Percentiles rank a stretch among this genome's conserved stretches.
These are phyloP conservation scores for Oscheius onirici DNA, from an alignment of 2,888 invertebrate genomes.

Conservation along the genomic window DNA sequence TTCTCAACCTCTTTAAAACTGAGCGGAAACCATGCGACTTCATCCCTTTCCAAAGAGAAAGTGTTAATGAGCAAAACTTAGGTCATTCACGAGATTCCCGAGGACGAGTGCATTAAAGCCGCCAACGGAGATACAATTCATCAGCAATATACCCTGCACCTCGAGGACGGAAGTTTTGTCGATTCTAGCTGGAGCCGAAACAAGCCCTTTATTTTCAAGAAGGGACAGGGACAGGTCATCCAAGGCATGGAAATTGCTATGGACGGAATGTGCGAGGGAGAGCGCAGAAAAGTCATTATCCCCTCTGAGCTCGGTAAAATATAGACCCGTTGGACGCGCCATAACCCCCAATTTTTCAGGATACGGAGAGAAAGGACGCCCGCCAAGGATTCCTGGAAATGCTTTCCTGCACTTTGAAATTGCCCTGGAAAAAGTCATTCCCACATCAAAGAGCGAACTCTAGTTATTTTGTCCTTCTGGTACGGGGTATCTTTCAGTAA, in stretches of 20 bases:
- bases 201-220: conserved; percentile 67
- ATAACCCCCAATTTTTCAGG: conserved; percentile 38
- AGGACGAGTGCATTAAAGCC: conserved; percentile 59
- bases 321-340: not conserved
- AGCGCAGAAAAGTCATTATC: conserved; percentile 64
- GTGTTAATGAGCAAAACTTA: conserved; percentile 7
- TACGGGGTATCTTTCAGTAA: conserved; percentile 13
- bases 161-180: conserved; percentile 68
- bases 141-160: conserved; percentile 68
- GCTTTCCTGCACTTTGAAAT: conserved; percentile 69
- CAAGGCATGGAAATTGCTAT: conserved; percentile 69
- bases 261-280: conserved; percentile 70
- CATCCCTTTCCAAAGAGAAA: too few species aligned
- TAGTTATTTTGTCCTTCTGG: conserved; percentile 24
- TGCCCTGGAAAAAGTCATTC: conserved; percentile 61
- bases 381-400: conserved; percentile 65
- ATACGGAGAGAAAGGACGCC: conserved; percentile 68
- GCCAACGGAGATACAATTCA: conserved; percentile 65
- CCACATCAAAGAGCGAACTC: conserved; percentile 57
- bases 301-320: conserved; percentile 63
- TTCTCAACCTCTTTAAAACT: too few species aligned
- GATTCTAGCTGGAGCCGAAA: conserved; percentile 66
- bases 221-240: conserved; percentile 62
- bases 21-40: too few species aligned
- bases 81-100: conserved; percentile 63